A percentile compares a stretch with the other conserved stretches of the same genome.
Conservation (phyloP, 2,888 invertebrate species). For the Harpalus rubripes region DNA sequence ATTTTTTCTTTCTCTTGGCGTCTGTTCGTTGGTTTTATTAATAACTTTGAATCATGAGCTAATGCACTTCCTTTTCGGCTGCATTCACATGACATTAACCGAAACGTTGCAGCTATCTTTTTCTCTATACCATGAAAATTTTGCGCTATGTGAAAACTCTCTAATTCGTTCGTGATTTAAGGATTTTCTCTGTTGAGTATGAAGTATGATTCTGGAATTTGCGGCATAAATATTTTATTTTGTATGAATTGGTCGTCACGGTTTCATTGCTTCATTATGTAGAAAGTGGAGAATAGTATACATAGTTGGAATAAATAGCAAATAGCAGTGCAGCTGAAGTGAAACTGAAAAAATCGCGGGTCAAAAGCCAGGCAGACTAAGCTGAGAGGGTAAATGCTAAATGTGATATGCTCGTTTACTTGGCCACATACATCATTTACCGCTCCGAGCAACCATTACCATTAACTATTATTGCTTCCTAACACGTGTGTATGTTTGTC, state of each 20-base stretch:
- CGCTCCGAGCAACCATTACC: too few species aligned
- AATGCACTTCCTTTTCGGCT: background rate
- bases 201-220: constrained; percentile 5
- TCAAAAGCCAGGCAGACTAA: constrained; percentile 27
- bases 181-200: constrained; percentile 35
- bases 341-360: constrained; percentile 20
- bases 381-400: constrained; percentile 13
- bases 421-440: constrained; percentile 5
- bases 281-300: constrained; percentile 51
- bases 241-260: constrained; percentile 48
- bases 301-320: constrained; percentile 44
- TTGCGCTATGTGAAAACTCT: background rate
- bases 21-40: constrained; percentile 1
- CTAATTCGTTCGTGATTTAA: constrained; percentile 24
- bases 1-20: constrained; percentile 21
- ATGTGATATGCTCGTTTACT: background rate
- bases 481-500: background rate
- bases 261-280: constrained; percentile 50
- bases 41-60: background rate
- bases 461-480: too few species aligned
- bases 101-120: too few species aligned
- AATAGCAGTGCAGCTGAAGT: constrained; percentile 44
- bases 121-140: too few species aligned
- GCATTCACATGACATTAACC: background rate
- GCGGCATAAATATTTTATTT: constrained; percentile 51